phyloP scores from a whole-genome alignment of 2,797 vertebrate genomes.

The Sebastes itinus region DNA sequence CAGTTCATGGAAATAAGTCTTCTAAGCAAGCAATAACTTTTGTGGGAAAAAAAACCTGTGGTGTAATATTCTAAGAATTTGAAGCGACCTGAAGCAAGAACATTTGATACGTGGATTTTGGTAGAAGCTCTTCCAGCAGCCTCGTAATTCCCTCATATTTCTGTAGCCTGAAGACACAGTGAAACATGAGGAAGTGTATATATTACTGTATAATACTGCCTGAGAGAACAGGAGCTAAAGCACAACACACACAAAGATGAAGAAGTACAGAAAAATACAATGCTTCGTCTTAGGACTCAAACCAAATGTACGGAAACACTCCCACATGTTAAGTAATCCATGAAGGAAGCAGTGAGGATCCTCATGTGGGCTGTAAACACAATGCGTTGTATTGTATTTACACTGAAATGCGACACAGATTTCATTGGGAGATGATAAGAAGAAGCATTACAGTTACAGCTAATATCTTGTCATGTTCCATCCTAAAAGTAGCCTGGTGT shows the following conservation, averaged over 20 bases:
- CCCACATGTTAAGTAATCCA: constrained; percentile 22
- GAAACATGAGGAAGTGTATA: constrained; percentile 25
- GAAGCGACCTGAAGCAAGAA: constrained; percentile 34
- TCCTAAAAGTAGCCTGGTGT: background rate
- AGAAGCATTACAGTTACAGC: background rate
- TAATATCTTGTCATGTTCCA: background rate
- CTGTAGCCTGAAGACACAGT: constrained; percentile 55
- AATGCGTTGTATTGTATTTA: background rate
- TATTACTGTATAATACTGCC: constrained; percentile 28
- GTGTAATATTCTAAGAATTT: constrained; percentile 41
- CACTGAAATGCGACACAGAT: background rate
- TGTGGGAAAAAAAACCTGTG: constrained; percentile 2
- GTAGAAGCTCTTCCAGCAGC: constrained; percentile 37
- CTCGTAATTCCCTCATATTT: constrained; percentile 53
- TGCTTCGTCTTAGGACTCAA: background rate
- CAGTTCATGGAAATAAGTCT: background rate
- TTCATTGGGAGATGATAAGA: background rate
- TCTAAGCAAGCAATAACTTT: constrained; percentile 44
- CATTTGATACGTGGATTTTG: constrained; percentile 38
- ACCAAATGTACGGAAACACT: constrained; percentile 25
- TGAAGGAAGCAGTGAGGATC: background rate
- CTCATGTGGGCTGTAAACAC: background rate
- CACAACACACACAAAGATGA: constrained; percentile 8
- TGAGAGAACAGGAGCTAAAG: constrained; percentile 8
- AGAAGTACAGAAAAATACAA: background rate